Percentiles rank a stretch among this genome's conserved stretches.
Conservation (phyloP, 2,888 invertebrate species). For the Podotricha telesiphe region DNA sequence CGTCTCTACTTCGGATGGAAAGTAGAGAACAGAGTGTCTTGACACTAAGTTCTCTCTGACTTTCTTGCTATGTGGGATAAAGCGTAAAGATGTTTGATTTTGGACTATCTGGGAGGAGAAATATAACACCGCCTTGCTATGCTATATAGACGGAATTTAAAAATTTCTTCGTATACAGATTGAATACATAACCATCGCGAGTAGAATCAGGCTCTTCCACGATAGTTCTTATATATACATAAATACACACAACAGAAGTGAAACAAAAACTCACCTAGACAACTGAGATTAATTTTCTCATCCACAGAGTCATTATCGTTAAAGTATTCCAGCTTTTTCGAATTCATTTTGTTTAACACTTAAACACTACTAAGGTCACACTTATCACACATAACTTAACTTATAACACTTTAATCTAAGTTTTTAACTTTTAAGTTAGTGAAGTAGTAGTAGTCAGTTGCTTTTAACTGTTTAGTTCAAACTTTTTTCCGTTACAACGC, state of each 20-base stretch:
- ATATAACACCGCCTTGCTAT: neutral
- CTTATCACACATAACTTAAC: constrained; percentile 62
- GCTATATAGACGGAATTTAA: neutral
- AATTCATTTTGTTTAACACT: constrained; percentile 74
- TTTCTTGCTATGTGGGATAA: no score
- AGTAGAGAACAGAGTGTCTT: no score
- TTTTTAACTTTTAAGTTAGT: constrained; percentile 34
- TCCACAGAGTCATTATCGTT: constrained; percentile 75
- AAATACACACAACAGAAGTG: constrained; percentile 38
- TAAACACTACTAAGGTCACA: constrained; percentile 63
- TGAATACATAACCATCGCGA: neutral
- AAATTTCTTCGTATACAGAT: neutral
- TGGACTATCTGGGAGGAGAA: neutral
- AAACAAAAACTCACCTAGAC: constrained; percentile 69
- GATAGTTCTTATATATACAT: constrained; percentile 1
- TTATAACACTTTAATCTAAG: constrained; percentile 34
- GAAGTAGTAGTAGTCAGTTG: constrained; percentile 1
- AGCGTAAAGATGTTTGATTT: neutral
- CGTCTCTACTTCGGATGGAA: no score
- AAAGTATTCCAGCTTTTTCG: constrained; percentile 80
- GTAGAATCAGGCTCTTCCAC: neutral
- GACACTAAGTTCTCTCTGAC: no score
- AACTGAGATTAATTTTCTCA: constrained; percentile 78
- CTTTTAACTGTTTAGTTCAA: constrained; percentile 56
- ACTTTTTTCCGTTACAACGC: constrained; percentile 58